Percentiles rank a stretch among this genome's conserved stretches.
Evolutionary conservation across 2,888 invertebrate species (phyloP).

Genomic region (Ophion ellenae): DNA sequence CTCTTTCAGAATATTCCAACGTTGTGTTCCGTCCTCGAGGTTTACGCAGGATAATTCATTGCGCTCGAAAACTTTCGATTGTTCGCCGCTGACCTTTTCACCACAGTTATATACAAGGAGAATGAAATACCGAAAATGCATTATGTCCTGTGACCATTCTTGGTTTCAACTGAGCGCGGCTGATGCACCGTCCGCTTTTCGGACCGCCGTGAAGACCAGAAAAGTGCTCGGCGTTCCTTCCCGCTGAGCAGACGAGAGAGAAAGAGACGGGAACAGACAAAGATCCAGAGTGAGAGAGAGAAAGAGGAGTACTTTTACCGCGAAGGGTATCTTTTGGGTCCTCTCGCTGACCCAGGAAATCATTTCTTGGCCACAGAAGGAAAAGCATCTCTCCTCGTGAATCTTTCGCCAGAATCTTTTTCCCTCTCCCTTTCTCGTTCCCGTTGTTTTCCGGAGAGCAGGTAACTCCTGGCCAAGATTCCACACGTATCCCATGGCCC

Average conservation of each 20-base stretch:
- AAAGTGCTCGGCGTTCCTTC: constrained; percentile 19
- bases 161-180: constrained; percentile 34
- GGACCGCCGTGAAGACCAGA: constrained; percentile 1
- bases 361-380: constrained; percentile 70
- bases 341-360: constrained; percentile 66
- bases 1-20: constrained; percentile 29
- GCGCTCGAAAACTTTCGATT: constrained; percentile 35
- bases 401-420: constrained; percentile 46
- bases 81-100: constrained; percentile 59
- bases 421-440: constrained; percentile 17
- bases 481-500: constrained; percentile 25
- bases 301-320: constrained; percentile 14
- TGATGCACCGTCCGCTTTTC: constrained; percentile 9
- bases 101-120: constrained; percentile 19
- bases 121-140: constrained; percentile 42
- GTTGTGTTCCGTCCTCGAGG: background rate
- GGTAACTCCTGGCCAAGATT: constrained; percentile 57
- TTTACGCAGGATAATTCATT: constrained; percentile 26
- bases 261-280: background rate
- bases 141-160: constrained; percentile 61
- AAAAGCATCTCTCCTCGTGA: constrained; percentile 57
- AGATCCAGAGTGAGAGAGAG: constrained; percentile 15
- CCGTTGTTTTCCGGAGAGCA: constrained; percentile 42
- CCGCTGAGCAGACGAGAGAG: constrained; percentile 33
- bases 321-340: constrained; percentile 41